Base-by-base conservation (phyloP, 2,113 vertebrate species). In the Otocyon megalotis region DNA sequence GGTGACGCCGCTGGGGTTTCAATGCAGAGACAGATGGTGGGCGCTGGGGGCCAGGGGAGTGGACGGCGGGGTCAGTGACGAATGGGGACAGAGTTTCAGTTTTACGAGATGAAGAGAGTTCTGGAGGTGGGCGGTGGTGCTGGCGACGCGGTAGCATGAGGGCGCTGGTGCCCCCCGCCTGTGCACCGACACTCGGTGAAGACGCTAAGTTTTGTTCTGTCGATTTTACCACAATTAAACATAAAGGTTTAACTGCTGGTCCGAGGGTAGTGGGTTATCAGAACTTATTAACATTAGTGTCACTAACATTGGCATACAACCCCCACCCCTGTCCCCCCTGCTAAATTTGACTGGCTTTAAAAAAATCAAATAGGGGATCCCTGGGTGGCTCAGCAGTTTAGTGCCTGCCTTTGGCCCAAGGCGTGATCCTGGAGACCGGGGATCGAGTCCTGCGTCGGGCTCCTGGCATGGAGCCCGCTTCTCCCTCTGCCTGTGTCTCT, bases 91-190 rank as follows among this genome's bases (percentile, higher is more conserved):
- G 43, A 22, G 54, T 5, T 58, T 24, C 20, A 19, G 58, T 35
- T 62, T 28, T 22, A 11, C 37, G 43, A 15, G 81, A 76, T 10
- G 3, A 24, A 12, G n/a, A 22, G 65, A n/a, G 30, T 26, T 30
- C 71, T 28, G 37, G 79, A 35, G 82, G 17, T 0, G 0, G 60
- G 9, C 0, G 2, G 32, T 2, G 3, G 72, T 0, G 37, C 11
- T 28, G 65, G 16, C 2, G 0, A 1, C 20, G 15, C 1, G 3
- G 7, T 3, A 9, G 16, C 0, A 8, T 26, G 32, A 32, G 16
- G 6, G 37, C 0, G 2, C 28, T 6, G 4, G 16, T 3, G 58
- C 3, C 56, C 17, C 28, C 2, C 15, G 26, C 30, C 35, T 24
- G 48, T 0, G 32, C 50, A 10, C 14, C 0, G 16, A 1, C 11